Conservation (phyloP, 2,113 vertebrate species). For the Epinephelus cyanopodus region DNA sequence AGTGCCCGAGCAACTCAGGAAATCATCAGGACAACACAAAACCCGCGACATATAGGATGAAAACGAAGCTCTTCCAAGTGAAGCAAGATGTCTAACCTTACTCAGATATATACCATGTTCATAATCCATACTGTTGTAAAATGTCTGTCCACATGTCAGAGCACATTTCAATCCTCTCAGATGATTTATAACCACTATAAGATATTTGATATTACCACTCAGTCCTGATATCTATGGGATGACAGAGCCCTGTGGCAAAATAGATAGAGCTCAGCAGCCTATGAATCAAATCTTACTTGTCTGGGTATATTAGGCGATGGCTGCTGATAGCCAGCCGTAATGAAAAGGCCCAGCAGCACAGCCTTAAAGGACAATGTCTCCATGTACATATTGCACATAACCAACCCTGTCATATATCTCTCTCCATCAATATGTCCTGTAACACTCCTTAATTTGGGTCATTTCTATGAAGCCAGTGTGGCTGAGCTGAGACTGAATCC, state of each 20-base stretch:
- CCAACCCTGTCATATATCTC: slow-evolving; percentile 18
- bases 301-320: slow-evolving; percentile 62
- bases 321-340: slow-evolving; percentile 55
- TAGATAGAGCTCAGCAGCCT: slow-evolving; percentile 64
- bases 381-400: slow-evolving; percentile 50
- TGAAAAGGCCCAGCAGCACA: slow-evolving; percentile 48
- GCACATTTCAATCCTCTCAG: slow-evolving; percentile 53
- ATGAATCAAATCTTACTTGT: slow-evolving; percentile 75
- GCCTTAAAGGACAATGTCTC: slow-evolving; percentile 28
- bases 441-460: not conserved
- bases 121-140: slow-evolving; percentile 29
- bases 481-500: slow-evolving; percentile 19
- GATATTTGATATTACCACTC: slow-evolving; percentile 63
- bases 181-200: slow-evolving; percentile 65
- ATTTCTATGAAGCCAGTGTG: slow-evolving; percentile 23
- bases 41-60: slow-evolving; percentile 9
- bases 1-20: slow-evolving; percentile 34
- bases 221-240: slow-evolving; percentile 56
- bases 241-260: slow-evolving; percentile 59
- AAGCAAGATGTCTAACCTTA: slow-evolving; percentile 14
- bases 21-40: slow-evolving; percentile 38
- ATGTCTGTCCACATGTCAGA: slow-evolving; percentile 27
- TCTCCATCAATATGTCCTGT: slow-evolving; percentile 25
- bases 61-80: slow-evolving; percentile 28
- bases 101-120: slow-evolving; percentile 6